Percentiles rank a stretch among this genome's conserved stretches.
Evolutionary conservation across 2,888 invertebrate species (phyloP).

Genomic region (Drosophila quinaria): DNA sequence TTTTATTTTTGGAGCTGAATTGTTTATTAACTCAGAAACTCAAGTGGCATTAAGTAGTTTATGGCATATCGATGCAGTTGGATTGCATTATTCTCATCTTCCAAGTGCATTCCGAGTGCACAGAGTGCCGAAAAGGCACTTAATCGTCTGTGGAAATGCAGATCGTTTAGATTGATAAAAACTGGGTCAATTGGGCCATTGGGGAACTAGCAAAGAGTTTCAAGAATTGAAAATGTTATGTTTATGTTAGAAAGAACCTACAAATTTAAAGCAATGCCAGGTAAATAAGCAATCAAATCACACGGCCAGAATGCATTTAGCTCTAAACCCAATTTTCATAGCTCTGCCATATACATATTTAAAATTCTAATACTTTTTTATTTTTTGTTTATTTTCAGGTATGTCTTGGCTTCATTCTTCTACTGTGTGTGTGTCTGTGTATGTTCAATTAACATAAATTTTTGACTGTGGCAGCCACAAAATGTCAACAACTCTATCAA

Average conservation of each 20-base stretch:
- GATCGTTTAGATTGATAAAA: constrained; percentile 39
- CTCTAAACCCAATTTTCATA: constrained; percentile 66
- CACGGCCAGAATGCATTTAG: constrained; percentile 50
- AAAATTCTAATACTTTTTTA: constrained; percentile 59
- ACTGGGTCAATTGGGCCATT: constrained; percentile 63
- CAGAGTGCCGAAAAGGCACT: constrained; percentile 67
- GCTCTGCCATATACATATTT: constrained; percentile 13
- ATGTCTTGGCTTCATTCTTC: constrained; percentile 52
- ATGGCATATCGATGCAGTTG: constrained; percentile 52
- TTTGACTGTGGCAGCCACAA: constrained; percentile 54
- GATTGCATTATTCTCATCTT: constrained; percentile 28
- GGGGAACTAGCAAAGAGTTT: constrained; percentile 16
- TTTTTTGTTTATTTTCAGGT: constrained; percentile 64
- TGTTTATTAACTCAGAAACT: constrained; percentile 39
- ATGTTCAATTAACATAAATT: constrained; percentile 65
- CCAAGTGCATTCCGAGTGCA: constrained; percentile 28
- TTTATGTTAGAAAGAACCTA: constrained; percentile 55
- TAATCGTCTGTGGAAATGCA: constrained; percentile 68
- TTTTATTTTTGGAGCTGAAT: constrained; percentile 14
- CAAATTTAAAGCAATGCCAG: constrained; percentile 55
- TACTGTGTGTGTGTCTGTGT: constrained; percentile 51
- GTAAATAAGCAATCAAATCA: constrained; percentile 36
- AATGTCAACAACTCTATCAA: constrained; percentile 77
- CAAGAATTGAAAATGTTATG: constrained; percentile 44
- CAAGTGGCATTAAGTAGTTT: constrained; percentile 50